Evolutionary conservation across 2,888 invertebrate genomes (phyloP), one percentile per base, ranked within the genome.

Genomic region (Coenonympha arcania): DNA sequence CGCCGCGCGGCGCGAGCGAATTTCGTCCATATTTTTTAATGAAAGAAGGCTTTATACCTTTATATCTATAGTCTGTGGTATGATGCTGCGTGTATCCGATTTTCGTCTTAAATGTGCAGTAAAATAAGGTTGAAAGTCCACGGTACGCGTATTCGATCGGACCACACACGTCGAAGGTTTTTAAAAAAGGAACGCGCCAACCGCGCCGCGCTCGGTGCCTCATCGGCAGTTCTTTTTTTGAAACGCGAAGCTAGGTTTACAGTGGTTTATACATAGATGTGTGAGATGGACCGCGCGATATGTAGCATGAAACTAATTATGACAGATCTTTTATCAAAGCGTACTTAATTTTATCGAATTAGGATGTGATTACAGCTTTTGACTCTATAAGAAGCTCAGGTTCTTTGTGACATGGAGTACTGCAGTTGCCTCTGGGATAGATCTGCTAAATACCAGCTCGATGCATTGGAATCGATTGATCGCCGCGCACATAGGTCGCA

Each of bases 121-220:
- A 42, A 54, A 51, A 58, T 62, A 41, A 44, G 50, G 36, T 60
- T 54, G 60, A 58, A 65, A 48, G 50, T 53, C 49, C 39, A 31
- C 20, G 28, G 33, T 39, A 4, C 42, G 39, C 50, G 43, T 19
- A 33, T 47, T 52, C 54, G 54, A 54, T 41, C 39, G 73, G 83
- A 84, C 84, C 84, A 84, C 85, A 85, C 85, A 85, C 84, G 84
- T 73, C 69, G 82, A 69, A 67, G 68, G 69, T 68, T 76, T 80
- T 81, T 79, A 79, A 85, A 84, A 85, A 85, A 85, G 74, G 82
- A 83, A 85, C 78, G 78, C 77, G 68, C 75, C 68, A 78, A 81
- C 77, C 79, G 82, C 79, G 80, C 81, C 79, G 79, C 80, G 80
- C 80, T 83, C 83, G 85, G 84, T 84, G 81, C 84, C 82, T 84